These are phyloP conservation scores for Erithacus rubecula DNA, from an alignment of 2,797 vertebrate species.

Conservation along the genomic window DNA sequence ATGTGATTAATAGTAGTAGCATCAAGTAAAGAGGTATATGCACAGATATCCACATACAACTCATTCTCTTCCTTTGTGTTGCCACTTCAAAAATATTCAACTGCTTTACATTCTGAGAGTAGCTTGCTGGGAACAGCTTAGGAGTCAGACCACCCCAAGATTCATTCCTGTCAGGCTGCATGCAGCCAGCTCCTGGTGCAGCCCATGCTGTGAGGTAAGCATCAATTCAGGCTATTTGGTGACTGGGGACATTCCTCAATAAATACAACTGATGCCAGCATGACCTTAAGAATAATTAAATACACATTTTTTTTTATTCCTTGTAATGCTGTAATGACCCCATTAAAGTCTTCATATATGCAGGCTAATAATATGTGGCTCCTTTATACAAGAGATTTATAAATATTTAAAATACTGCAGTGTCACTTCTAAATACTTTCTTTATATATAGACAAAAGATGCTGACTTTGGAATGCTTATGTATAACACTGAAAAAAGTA, in stretches of 20 bases:
- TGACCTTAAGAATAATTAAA: background rate
- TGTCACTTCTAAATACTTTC: background rate
- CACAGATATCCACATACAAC: background rate
- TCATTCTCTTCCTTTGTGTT: background rate
- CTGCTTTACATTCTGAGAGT: background rate
- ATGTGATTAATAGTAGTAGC: background rate
- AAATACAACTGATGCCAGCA: background rate
- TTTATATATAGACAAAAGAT: background rate
- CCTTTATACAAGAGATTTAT: background rate
- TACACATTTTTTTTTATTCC: background rate
- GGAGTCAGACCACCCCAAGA: background rate
- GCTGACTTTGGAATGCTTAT: background rate
- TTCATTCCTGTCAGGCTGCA: background rate
- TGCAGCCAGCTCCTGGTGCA: background rate
- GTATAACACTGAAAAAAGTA: background rate
- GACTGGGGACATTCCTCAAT: background rate
- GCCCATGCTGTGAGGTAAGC: background rate
- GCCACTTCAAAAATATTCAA: background rate
- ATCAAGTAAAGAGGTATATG: background rate
- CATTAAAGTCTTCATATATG: background rate
- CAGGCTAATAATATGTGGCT: background rate
- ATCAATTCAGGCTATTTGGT: background rate
- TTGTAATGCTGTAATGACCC: background rate
- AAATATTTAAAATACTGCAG: background rate
- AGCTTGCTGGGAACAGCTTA: background rate